These are phyloP conservation scores for Nephotettix cincticeps DNA, from an alignment of 1,140 invertebrate species.

Conservation along the genomic window DNA sequence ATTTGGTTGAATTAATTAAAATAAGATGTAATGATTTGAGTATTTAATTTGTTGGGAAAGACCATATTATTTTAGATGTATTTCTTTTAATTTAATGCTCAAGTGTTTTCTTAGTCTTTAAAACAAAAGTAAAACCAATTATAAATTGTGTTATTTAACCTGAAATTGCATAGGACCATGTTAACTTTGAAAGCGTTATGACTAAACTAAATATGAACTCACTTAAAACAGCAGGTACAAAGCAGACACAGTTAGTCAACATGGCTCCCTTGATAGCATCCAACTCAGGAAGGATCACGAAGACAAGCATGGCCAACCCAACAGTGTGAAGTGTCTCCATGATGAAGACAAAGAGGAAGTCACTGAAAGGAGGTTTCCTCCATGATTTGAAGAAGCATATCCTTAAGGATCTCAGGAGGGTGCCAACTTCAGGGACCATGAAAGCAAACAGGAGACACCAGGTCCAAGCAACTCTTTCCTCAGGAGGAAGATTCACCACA, in stretches of 20 bases:
- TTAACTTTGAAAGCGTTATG: no score
- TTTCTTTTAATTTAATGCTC: no score
- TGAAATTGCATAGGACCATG: no score
- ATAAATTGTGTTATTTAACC: no score
- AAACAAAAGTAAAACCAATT: no score
- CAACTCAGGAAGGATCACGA: constrained; percentile 83
- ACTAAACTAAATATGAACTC: no score
- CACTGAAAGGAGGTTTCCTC: constrained; percentile 39
- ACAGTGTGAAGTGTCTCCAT: constrained; percentile 86
- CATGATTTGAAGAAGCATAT: constrained; percentile 84
- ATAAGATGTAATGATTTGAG: no score
- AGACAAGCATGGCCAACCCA: constrained; percentile 81
- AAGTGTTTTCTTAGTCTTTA: no score
- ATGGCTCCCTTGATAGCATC: constrained; percentile 92
- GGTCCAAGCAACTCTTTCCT: constrained; percentile 87
- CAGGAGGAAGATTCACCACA: constrained; percentile 70
- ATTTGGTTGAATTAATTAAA: no score
- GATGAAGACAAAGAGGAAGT: constrained; percentile 59
- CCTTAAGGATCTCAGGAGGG: constrained; percentile 76
- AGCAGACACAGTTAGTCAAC: constrained; percentile 91
- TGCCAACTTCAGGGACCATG: constrained; percentile 82
- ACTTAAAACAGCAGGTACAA: constrained; percentile 79
- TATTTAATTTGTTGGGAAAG: no score
- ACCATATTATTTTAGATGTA: no score
- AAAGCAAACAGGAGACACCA: constrained; percentile 90